phyloP scores from a whole-genome alignment of 2,797 vertebrate species.

The Tolypeutes matacus region DNA sequence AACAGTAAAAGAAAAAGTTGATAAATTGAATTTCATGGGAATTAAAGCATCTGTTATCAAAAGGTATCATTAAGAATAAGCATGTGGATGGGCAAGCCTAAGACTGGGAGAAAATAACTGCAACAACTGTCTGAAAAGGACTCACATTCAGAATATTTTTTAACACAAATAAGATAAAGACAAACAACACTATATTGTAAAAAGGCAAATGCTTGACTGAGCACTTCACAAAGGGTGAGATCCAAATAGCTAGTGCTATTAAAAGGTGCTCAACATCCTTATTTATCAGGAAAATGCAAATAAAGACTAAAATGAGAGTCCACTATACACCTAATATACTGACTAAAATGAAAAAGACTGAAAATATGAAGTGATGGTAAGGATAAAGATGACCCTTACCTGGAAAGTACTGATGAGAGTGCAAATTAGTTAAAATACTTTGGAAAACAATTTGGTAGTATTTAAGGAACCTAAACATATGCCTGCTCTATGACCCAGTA shows the following conservation, averaged over 20 bases:
- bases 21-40: neutral
- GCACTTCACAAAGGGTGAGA: neutral
- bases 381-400: neutral
- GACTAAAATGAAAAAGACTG: neutral
- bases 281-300: neutral
- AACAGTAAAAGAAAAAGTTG: neutral
- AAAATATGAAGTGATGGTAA: neutral
- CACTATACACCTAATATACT: neutral
- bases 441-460: neutral
- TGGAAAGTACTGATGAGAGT: neutral
- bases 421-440: neutral
- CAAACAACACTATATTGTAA: neutral
- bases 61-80: neutral
- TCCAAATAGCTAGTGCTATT: neutral
- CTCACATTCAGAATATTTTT: neutral
- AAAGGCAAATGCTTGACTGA: neutral
- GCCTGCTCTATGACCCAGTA: neutral
- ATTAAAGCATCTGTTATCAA: neutral
- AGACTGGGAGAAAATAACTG: neutral
- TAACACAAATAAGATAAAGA: constrained; percentile 5
- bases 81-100: neutral
- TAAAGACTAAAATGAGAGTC: neutral
- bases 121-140: neutral
- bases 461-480: neutral
- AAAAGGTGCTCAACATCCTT: neutral